A percentile compares a stretch with the other conserved stretches of the same genome.
Evolutionary conservation across 92 coral and sea anemone species (phyloP).

Genomic region (Anthopleura xanthogrammica): DNA sequence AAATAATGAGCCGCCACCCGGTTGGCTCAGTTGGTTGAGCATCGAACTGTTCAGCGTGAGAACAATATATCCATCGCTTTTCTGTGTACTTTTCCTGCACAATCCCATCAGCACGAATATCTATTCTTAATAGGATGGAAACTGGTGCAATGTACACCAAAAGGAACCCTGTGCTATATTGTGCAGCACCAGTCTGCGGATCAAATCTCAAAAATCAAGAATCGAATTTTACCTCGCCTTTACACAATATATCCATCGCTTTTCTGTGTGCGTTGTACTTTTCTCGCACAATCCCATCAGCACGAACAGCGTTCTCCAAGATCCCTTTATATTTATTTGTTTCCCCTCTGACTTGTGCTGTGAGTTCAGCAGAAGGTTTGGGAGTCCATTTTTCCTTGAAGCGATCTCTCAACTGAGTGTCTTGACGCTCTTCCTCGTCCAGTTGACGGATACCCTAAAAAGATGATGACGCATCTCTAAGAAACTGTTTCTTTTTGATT

Average conservation of each 20-base stretch:
- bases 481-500: too few species aligned
- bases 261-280: constrained; percentile 84
- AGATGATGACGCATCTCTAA: neutral
- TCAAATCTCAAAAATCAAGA: neutral
- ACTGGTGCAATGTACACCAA: too few species aligned
- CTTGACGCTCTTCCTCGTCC: constrained; percentile 99
- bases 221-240: constrained; percentile 73
- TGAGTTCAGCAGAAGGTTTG: constrained; percentile 91
- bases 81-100: too few species aligned
- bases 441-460: constrained; percentile 67
- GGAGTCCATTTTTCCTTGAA: constrained; percentile 91
- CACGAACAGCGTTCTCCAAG: constrained; percentile 88
- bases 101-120: too few species aligned
- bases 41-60: too few species aligned
- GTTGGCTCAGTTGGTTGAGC: too few species aligned
- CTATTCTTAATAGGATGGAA: too few species aligned
- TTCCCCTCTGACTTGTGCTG: constrained; percentile 80
- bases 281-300: constrained; percentile 86
- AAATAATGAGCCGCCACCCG: too few species aligned
- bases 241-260: constrained; percentile 82
- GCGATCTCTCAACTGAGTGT: constrained; percentile 90
- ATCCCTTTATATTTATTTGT: constrained; percentile 83
- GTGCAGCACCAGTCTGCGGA: too few species aligned
- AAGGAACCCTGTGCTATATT: too few species aligned
- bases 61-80: too few species aligned